Evolutionary conservation across 1,140 invertebrate genomes (phyloP), one percentile per base, ranked within the genome.

Genomic region (Drosophila nigromelanica): DNA sequence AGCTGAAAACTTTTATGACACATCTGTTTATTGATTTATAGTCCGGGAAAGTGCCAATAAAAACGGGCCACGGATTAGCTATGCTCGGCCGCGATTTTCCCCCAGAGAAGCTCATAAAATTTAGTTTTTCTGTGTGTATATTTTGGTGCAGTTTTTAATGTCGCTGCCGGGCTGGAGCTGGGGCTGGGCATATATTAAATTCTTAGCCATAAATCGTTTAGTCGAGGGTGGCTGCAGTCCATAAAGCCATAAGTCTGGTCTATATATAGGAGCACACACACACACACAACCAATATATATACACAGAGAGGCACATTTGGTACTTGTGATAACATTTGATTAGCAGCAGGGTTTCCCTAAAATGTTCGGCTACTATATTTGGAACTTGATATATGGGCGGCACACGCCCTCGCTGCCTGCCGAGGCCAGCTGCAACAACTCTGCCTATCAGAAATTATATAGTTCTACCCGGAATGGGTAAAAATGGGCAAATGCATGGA

Each of bases 1-100:
- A 21, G 83, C 40, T 89, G 79, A 83, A 80, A 80, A 72, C 47
- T 89, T 89, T 89, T 89, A 89, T 83, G 85, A 89, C 79, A 64
- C 61, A 73, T 77, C 76, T 89, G 83, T 89, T 89, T 89, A 89
- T 89, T 89, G 83, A 89, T 89, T 89, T 89, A 89, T 89, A 74
- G 83, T 82, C 64, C 67, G 69, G 70, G 63, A 89, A 89, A 89
- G 83, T 83, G 80, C 76, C 80, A 89, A 89, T 89, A 89, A 89
- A 89, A 89, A 58, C 42, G 24, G 48, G 54, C 3, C 21, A 27
- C 66, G 80, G 80, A 79, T 80, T 64, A 80, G 39, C 67, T 50
- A 52, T 8, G 47, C 12, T 3, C 21, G 12, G 47, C 6, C 8
- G n/a, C n/a, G 39, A 24, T 45, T 7, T 35, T 24, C 30, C 27